Percentiles rank a stretch among this genome's conserved stretches.
phyloP scores from a whole-genome alignment of 2,888 invertebrate genomes.

The Neocrepidodera transversa region DNA sequence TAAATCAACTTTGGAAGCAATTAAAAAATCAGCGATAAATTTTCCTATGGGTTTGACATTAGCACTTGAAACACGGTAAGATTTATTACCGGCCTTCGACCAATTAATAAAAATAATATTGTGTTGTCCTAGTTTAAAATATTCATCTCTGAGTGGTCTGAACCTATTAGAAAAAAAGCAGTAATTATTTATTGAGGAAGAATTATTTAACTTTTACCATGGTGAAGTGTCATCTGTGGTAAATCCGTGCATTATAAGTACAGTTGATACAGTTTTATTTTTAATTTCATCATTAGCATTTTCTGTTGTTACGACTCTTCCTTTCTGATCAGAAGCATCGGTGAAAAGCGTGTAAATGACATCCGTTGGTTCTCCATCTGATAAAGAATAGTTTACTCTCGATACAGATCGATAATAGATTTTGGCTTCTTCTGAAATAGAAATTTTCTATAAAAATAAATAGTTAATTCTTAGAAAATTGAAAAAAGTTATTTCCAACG shows the following conservation, averaged over 20 bases:
- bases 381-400: conserved; percentile 46
- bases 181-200: no score
- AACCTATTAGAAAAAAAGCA: conserved; percentile 14
- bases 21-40: conserved; percentile 58
- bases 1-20: conserved; percentile 50
- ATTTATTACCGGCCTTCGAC: conserved; percentile 49
- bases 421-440: conserved; percentile 19
- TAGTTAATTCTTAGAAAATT: no score
- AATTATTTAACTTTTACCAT: conserved; percentile 40
- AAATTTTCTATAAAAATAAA: neutral
- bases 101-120: conserved; percentile 62
- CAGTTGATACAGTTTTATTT: conserved; percentile 51
- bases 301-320: conserved; percentile 41
- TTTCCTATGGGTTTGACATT: conserved; percentile 59
- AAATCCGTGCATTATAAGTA: conserved; percentile 63
- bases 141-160: conserved; percentile 52
- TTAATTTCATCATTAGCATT: conserved; percentile 28
- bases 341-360: conserved; percentile 46
- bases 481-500: no score
- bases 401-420: conserved; percentile 33
- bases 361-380: conserved; percentile 41
- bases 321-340: conserved; percentile 29
- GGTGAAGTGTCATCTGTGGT: conserved; percentile 58
- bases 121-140: conserved; percentile 56
- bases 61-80: conserved; percentile 56